Conservation (phyloP, 2,113 vertebrate genomes). For the Grantiella picta region DNA sequence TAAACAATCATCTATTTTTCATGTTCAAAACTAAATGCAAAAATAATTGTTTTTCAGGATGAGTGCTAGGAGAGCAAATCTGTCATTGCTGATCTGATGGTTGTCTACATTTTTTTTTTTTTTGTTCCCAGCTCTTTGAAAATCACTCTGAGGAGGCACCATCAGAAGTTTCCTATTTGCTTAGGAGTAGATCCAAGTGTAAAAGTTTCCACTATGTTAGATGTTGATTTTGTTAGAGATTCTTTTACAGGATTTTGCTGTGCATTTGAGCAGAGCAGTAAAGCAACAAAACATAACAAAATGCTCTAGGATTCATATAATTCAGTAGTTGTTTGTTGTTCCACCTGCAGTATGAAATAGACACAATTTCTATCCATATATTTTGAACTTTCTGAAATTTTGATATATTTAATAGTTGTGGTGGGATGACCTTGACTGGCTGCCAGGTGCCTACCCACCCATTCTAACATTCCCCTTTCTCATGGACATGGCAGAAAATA, state of each 20-base stretch:
- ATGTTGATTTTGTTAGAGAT: neutral
- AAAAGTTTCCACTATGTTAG: neutral
- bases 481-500: neutral
- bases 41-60: neutral
- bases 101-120: neutral
- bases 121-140: neutral
- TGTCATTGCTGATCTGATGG: neutral
- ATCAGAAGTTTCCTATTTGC: constrained; percentile 33
- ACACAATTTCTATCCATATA: neutral
- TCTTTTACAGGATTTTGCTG: neutral
- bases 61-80: neutral
- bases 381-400: neutral
- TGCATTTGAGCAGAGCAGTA: neutral
- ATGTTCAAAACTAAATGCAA: neutral
- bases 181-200: neutral
- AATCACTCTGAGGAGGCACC: neutral
- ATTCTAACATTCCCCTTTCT: neutral
- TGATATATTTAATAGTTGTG: neutral
- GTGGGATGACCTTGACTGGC: neutral
- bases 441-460: fast-evolving
- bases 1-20: neutral
- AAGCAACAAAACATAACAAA: neutral
- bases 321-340: neutral
- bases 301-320: neutral
- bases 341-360: neutral